These are phyloP conservation scores for Peucedramus taeniatus DNA, from an alignment of 2,113 vertebrate species.

Conservation along the genomic window DNA sequence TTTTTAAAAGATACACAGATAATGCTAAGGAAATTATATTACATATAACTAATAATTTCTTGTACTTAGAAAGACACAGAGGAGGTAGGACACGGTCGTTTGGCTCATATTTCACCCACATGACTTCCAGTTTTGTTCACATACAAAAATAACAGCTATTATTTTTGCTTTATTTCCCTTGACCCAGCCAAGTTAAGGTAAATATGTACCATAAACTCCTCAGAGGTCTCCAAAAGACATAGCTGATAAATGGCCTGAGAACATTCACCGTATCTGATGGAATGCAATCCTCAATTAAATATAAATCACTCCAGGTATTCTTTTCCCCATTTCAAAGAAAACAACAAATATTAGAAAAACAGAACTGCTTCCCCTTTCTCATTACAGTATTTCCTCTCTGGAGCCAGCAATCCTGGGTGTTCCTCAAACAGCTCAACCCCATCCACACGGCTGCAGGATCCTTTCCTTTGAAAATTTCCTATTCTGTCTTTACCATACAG, in stretches of 20 bases:
- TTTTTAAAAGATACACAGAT: conserved; percentile 38
- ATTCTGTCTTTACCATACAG: neutral
- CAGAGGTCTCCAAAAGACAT: conserved; percentile 56
- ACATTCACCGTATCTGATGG: conserved; percentile 64
- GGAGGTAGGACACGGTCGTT: conserved; percentile 11
- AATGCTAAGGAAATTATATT: conserved; percentile 37
- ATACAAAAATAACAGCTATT: conserved; percentile 54
- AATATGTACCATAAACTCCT: conserved; percentile 44
- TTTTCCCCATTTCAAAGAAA: conserved; percentile 64
- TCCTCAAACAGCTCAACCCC: conserved; percentile 44
- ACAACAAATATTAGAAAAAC: conserved; percentile 55
- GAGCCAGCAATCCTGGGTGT: conserved; percentile 43
- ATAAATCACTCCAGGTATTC: conserved; percentile 72
- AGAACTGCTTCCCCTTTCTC: conserved; percentile 49
- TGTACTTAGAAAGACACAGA: conserved; percentile 36
- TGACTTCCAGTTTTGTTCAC: conserved; percentile 44
- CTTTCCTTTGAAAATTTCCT: conserved; percentile 17
- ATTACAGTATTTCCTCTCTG: conserved; percentile 60
- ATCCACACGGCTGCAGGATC: conserved; percentile 31
- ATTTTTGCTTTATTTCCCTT: conserved; percentile 69
- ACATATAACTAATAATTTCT: conserved; percentile 29
- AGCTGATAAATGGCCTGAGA: conserved; percentile 60
- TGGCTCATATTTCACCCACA: conserved; percentile 51
- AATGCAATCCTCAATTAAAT: conserved; percentile 66
- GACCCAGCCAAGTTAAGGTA: conserved; percentile 61